A percentile compares a stretch with the other conserved stretches of the same genome.
Evolutionary conservation across 2,797 vertebrate species (phyloP).

Genomic region (Argyrosomus regius): DNA sequence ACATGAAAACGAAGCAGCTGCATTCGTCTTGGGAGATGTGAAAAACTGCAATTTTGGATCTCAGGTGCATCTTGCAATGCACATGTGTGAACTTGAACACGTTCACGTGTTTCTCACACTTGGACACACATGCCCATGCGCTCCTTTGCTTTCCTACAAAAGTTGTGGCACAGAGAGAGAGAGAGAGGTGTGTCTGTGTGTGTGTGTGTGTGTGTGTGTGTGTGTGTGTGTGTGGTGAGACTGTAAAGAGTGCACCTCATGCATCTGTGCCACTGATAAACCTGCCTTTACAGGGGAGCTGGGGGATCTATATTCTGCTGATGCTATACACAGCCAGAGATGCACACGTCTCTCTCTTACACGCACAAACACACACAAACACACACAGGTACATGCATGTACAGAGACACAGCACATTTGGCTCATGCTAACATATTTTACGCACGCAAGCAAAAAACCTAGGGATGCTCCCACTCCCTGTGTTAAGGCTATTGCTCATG

Average conservation of each 20-base stretch:
- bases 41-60: conserved; percentile 33
- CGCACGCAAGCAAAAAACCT: conserved; percentile 6
- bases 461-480: conserved; percentile 2
- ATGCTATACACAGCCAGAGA: conserved; percentile 45
- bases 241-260: conserved; percentile 57
- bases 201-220: too few relatives aligned
- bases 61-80: neutral
- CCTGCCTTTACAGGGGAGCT: conserved; percentile 61
- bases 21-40: conserved; percentile 34
- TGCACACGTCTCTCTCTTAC: conserved; percentile 28
- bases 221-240: conserved; percentile 36
- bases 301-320: conserved; percentile 72
- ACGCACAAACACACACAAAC: neutral
- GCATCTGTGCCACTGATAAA: conserved; percentile 70
- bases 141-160: conserved; percentile 19
- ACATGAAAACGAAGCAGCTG: conserved; percentile 26
- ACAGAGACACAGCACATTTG: conserved; percentile 1
- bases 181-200: conserved; percentile 28
- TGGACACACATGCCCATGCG: neutral
- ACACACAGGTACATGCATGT: neutral
- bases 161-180: conserved; percentile 11
- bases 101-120: neutral
- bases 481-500: conserved; percentile 38
- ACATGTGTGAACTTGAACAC: conserved; percentile 17
- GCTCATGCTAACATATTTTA: conserved; percentile 2